phyloP scores from a whole-genome alignment of 2,797 vertebrate genomes.

The Sardinella longiceps region DNA sequence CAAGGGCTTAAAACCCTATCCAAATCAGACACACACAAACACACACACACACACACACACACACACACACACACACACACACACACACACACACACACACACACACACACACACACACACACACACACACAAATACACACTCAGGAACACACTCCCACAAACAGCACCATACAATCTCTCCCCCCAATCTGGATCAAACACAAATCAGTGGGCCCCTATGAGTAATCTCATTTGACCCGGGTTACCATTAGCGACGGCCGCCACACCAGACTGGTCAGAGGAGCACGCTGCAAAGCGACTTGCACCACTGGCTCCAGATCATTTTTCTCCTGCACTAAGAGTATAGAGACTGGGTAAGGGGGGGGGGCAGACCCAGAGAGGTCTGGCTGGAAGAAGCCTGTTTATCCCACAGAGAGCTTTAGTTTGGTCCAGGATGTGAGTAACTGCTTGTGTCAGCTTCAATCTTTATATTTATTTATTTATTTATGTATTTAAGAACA shows the following conservation, averaged over 20 bases:
- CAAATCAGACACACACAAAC: not conserved
- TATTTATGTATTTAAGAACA: no score
- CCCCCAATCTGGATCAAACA: slow-evolving; percentile 8
- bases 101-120: not conserved
- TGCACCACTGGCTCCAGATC: not conserved
- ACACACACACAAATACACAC: not conserved
- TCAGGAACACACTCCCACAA: slow-evolving; percentile 1
- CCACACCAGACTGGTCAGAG: not conserved
- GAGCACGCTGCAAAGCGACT: not conserved
- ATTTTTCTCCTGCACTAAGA: not conserved
- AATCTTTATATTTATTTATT: not conserved
- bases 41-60: slow-evolving; percentile 5
- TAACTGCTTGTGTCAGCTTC: not conserved
- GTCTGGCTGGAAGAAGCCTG: no score
- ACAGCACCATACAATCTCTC: not conserved
- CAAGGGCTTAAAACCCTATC: not conserved
- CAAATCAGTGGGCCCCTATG: slow-evolving; percentile 1
- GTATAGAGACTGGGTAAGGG: no score
- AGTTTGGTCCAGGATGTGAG: not conserved
- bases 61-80: no score
- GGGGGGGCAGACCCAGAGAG: not conserved
- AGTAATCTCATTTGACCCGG: slow-evolving; percentile 5
- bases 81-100: slow-evolving; percentile 16
- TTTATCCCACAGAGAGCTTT: not conserved
- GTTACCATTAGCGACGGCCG: not conserved